phyloP scores from a whole-genome alignment of 2,113 vertebrate genomes.

The Cromileptes altivelis region DNA sequence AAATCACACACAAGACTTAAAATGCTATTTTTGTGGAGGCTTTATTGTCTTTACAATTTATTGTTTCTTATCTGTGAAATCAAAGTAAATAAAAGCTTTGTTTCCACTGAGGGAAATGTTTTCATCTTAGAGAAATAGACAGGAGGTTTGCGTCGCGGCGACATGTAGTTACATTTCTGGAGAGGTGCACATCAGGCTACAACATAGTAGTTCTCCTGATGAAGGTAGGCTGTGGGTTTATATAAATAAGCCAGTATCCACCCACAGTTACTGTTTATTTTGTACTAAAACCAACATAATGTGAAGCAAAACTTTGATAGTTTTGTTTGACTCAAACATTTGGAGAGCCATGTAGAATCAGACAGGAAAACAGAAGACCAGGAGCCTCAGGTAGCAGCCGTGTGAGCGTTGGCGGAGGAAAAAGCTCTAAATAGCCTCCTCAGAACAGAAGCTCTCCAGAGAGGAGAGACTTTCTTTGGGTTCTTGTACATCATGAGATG shows the following conservation, averaged over 20 bases:
- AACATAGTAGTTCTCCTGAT: too few relatives aligned
- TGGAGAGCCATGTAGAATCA: background rate
- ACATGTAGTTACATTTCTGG: too few relatives aligned
- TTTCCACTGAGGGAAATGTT: too few relatives aligned
- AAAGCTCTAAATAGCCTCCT: slow-evolving; percentile 58
- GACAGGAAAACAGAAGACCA: background rate
- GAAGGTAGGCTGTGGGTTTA: too few relatives aligned
- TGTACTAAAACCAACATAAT: background rate
- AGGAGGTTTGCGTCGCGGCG: too few relatives aligned
- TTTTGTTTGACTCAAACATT: background rate
- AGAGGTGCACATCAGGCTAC: too few relatives aligned
- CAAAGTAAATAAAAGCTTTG: too few relatives aligned
- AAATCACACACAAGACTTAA: too few relatives aligned
- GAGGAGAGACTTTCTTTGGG: slow-evolving; percentile 36
- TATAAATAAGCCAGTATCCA: background rate
- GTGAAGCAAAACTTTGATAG: background rate
- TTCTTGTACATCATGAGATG: slow-evolving; percentile 49
- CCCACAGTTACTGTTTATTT: background rate
- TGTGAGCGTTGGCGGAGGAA: background rate
- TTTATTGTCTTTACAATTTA: too few relatives aligned
- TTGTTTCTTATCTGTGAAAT: too few relatives aligned
- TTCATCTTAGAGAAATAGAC: too few relatives aligned
- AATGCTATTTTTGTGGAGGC: too few relatives aligned
- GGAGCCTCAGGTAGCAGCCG: background rate
- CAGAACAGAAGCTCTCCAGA: slow-evolving; percentile 46